These are phyloP conservation scores for Halesus radiatus DNA, from an alignment of 1,140 invertebrate species.

Conservation along the genomic window DNA sequence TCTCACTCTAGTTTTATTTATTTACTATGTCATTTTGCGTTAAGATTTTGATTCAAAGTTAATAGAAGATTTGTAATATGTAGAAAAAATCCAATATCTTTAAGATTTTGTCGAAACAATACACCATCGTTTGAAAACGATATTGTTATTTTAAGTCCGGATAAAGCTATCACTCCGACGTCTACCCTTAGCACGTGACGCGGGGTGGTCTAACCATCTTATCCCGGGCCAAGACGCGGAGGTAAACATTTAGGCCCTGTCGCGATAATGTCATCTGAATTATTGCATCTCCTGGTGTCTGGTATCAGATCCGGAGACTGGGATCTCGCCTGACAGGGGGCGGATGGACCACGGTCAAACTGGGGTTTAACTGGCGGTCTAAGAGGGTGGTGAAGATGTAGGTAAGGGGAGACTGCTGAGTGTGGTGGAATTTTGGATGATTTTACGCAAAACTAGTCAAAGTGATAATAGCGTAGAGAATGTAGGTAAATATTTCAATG, in stretches of 20 bases:
- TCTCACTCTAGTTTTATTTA: too few species aligned
- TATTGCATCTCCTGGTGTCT: slow-evolving; percentile 46
- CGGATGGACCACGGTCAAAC: slow-evolving; percentile 38
- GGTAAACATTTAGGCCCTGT: slow-evolving; percentile 51
- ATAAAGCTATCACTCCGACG: neutral
- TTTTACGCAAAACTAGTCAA: too few species aligned
- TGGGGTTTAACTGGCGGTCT: neutral
- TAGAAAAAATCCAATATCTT: too few species aligned
- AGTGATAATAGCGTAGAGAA: too few species aligned
- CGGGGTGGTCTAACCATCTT: slow-evolving; percentile 16
- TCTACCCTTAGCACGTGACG: slow-evolving; percentile 17
- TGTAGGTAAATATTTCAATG: too few species aligned
- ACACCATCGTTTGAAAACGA: too few species aligned
- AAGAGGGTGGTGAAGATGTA: neutral
- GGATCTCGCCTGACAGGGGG: slow-evolving; percentile 36
- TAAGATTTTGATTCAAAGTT: too few species aligned
- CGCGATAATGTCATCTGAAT: slow-evolving; percentile 57
- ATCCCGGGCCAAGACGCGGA: slow-evolving; percentile 27
- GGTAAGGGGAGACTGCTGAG: neutral
- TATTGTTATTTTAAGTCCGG: too few species aligned
- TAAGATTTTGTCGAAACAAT: too few species aligned
- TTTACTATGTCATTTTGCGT: too few species aligned
- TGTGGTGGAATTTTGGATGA: neutral
- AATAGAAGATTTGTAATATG: too few species aligned
- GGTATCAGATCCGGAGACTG: slow-evolving; percentile 37